Evolutionary conservation across 64 coral and sea anemone species (phyloP).

Genomic region (Actinia equina): DNA sequence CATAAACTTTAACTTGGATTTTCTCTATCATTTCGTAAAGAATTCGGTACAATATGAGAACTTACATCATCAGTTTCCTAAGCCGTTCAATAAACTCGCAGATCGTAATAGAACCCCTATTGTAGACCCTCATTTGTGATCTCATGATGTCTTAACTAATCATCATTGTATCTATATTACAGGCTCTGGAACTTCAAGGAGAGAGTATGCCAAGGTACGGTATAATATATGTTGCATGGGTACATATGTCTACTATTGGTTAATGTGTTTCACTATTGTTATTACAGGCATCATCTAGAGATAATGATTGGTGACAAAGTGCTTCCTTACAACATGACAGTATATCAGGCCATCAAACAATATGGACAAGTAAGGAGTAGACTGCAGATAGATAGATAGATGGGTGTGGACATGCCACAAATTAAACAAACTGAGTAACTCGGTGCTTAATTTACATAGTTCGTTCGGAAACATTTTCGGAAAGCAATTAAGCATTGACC

Average conservation of each 20-base stretch:
- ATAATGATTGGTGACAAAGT: slow-evolving; percentile 91
- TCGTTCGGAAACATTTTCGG: too few species aligned
- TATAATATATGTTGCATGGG: not conserved
- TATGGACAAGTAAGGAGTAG: slow-evolving; percentile 63
- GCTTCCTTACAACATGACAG: slow-evolving; percentile 98
- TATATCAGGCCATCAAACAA: slow-evolving; percentile 97
- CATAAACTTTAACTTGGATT: not conserved
- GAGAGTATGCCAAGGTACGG: slow-evolving; percentile 74
- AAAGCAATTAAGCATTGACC: too few species aligned
- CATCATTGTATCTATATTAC: not conserved
- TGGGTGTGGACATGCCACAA: too few species aligned
- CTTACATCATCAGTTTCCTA: too few species aligned
- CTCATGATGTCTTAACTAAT: not conserved
- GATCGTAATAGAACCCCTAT: too few species aligned
- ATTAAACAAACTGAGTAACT: too few species aligned
- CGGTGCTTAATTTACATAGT: too few species aligned
- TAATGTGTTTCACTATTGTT: not conserved
- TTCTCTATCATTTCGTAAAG: too few species aligned
- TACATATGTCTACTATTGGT: not conserved
- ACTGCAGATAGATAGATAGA: not conserved
- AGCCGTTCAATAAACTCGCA: too few species aligned
- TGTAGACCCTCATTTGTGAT: too few species aligned
- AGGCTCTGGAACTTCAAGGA: slow-evolving; percentile 86
- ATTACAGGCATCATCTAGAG: slow-evolving; percentile 78
- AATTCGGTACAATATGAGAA: too few species aligned